Evolutionary conservation across 2,797 vertebrate genomes (phyloP).

Genomic region (Bradypodion ventrale): DNA sequence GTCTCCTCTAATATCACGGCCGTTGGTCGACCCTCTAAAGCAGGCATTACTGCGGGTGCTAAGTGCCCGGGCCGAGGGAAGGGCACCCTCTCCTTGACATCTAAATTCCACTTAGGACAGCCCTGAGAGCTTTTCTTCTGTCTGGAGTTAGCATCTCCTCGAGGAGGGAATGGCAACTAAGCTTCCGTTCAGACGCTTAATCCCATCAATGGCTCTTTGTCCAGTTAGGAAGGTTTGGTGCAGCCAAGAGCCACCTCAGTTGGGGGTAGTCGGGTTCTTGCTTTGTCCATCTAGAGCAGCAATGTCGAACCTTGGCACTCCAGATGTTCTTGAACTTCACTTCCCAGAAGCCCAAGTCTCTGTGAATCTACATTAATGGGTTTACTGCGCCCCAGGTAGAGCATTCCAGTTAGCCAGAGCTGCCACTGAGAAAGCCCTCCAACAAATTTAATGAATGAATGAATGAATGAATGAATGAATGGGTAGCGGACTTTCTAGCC

Average conservation of each 20-base stretch:
- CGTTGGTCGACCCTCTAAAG: neutral
- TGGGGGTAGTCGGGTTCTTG: too few species aligned
- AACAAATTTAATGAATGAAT: too few species aligned
- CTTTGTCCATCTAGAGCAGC: too few species aligned
- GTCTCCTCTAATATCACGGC: conserved; percentile 10
- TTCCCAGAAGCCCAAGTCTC: too few species aligned
- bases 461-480: too few species aligned
- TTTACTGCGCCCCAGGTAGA: too few species aligned
- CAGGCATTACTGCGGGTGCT: neutral
- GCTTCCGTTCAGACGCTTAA: neutral
- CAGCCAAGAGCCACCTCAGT: neutral
- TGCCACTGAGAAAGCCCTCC: too few species aligned
- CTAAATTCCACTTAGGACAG: neutral
- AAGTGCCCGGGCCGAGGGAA: neutral
- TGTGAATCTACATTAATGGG: too few species aligned
- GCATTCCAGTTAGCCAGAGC: too few species aligned
- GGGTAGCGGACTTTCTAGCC: too few species aligned
- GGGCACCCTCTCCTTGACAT: conserved; percentile 28
- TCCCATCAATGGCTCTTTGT: neutral
- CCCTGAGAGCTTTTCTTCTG: neutral
- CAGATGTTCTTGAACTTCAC: too few species aligned
- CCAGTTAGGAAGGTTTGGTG: neutral
- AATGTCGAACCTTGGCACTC: too few species aligned
- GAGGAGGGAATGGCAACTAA: neutral
- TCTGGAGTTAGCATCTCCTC: neutral